A percentile compares a stretch with the other conserved stretches of the same genome.
Conservation (phyloP, 2,797 vertebrate genomes). For the Manis crassicaudata region DNA sequence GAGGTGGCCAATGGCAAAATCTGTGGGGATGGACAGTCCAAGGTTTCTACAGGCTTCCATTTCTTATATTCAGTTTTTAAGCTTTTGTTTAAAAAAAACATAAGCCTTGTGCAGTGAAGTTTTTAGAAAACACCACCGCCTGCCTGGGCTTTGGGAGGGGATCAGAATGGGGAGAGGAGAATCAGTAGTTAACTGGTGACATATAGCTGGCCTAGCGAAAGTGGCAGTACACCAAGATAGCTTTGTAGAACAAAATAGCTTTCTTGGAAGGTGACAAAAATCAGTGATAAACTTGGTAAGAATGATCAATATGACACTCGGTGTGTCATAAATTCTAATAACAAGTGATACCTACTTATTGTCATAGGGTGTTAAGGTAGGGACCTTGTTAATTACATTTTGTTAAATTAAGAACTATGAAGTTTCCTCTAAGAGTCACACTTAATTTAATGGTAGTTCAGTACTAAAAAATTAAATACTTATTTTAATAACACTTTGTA, state of each 20-base stretch:
- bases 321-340: background rate
- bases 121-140: background rate
- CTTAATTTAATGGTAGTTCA: background rate
- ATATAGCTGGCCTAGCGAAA: background rate
- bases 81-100: background rate
- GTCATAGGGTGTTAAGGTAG: background rate
- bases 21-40: background rate
- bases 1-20: background rate
- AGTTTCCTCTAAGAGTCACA: background rate
- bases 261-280: background rate
- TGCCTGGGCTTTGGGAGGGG: background rate
- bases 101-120: background rate
- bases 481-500: background rate
- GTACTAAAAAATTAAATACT: background rate
- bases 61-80: background rate
- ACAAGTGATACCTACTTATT: background rate
- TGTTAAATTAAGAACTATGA: background rate
- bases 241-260: background rate
- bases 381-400: background rate
- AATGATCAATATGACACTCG: background rate
- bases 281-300: background rate
- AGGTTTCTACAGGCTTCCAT: background rate
- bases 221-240: background rate
- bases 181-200: background rate
- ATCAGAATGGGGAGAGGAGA: background rate